Evolutionary conservation across 2,888 invertebrate species (phyloP).

Genomic region (Scaptomyza cyrtandrae): DNA sequence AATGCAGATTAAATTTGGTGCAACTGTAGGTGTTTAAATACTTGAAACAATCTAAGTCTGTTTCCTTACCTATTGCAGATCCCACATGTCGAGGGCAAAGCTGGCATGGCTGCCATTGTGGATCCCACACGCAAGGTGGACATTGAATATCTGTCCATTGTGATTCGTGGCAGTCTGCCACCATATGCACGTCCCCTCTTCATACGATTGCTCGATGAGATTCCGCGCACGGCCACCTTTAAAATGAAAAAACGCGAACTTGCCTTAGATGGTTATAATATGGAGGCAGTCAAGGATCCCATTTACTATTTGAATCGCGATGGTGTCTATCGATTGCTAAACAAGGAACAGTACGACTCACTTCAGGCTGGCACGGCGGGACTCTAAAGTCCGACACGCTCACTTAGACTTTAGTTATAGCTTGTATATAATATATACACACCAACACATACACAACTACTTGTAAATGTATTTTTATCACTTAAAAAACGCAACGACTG

Average conservation of each 20-base stretch:
- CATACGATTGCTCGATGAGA: conserved; percentile 90
- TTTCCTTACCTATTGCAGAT: conserved; percentile 86
- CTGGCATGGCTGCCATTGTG: conserved; percentile 96
- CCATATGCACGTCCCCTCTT: conserved; percentile 95
- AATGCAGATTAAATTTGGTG: too few species aligned
- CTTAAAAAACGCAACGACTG: conserved; percentile 51
- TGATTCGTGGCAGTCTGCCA: conserved; percentile 90
- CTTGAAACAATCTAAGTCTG: neutral
- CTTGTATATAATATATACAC: conserved; percentile 28
- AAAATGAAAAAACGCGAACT: conserved; percentile 96
- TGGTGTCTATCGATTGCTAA: conserved; percentile 85
- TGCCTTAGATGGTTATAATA: conserved; percentile 93
- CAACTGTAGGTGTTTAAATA: too few species aligned
- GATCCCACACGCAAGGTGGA: conserved; percentile 88
- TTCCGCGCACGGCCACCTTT: conserved; percentile 95
- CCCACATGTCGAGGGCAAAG: conserved; percentile 92
- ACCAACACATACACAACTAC: neutral
- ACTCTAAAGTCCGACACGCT: conserved; percentile 81
- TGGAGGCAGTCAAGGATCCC: conserved; percentile 89
- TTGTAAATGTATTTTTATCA: conserved; percentile 41
- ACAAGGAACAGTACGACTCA: conserved; percentile 85
- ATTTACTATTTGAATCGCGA: conserved; percentile 89
- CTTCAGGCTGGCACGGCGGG: conserved; percentile 85
- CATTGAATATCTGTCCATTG: conserved; percentile 87
- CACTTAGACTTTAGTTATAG: conserved; percentile 17